Base-by-base conservation (phyloP, 2,888 invertebrate species). In the Microplitis manilae region DNA sequence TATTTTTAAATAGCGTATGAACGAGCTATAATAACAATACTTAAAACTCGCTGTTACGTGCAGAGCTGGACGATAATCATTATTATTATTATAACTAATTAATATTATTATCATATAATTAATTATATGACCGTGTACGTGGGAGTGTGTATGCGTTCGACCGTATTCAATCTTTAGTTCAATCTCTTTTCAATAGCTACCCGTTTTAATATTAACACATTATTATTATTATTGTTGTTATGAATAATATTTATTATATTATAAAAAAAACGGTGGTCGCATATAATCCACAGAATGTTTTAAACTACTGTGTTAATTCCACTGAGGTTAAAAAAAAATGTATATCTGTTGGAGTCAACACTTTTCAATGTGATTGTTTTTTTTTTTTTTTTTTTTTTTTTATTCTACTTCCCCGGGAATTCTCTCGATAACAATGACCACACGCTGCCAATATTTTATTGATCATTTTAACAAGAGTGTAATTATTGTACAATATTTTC, bases 401-500 rank as follows among this genome's bases (percentile, higher is more conserved):
- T 13, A 15, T 9, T 9, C 15, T 64, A 73, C 64, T 73, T 20
- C 15, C 50, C 40, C 65, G 65, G 40, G 20, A 41, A 73, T 73
- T 73, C 64, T 73, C 65, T 73, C 65, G 73, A 65, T 65, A 20
- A 9, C 20, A 20, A 50, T 50, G 41, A 40, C 64, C 64, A 40
- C 6, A 50, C 40, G 9, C 62, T 62, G 62, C 20, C 20, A 62
- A 15, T 62, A 15, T 15, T 17, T 20, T 20, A 17, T 20, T 62
- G 15, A 62, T 62, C 17, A 15, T 15, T 15, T 13, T 13, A 50
- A 50, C 50, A 13, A 8, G 50, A 50, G 13, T 50, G 13, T 50
- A 50, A 50, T 50, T 50, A 50, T 13, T 50, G 50, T 50, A 50
- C 50, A 50, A 50, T 50, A 50, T 50, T 50, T 50, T 50, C 64